Percentiles rank a stretch among this genome's conserved stretches.
Evolutionary conservation across 2,113 vertebrate species (phyloP).

Genomic region (Anoura caudifer): DNA sequence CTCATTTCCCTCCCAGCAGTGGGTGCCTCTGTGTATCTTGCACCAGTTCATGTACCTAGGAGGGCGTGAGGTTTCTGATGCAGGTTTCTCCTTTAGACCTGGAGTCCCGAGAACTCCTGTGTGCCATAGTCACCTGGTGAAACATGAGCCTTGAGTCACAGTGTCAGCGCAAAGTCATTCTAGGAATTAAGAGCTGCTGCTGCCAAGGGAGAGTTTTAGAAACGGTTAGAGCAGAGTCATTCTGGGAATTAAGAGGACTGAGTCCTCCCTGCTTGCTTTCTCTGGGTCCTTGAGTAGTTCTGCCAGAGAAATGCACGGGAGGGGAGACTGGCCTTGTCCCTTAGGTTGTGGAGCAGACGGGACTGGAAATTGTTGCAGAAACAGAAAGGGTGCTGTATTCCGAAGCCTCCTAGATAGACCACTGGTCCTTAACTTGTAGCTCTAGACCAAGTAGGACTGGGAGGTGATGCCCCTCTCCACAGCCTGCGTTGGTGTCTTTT

Average conservation of each 20-base stretch:
- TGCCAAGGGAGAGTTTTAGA: not conserved
- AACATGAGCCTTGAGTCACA: not conserved
- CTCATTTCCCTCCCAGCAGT: not conserved
- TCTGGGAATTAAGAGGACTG: not conserved
- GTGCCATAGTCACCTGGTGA: not conserved
- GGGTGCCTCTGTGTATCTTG: not conserved
- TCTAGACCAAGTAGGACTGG: not conserved
- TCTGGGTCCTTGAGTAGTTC: not conserved
- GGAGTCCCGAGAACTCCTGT: not conserved
- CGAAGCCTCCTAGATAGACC: not conserved
- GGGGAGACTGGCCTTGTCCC: not conserved
- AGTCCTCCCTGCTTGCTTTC: not conserved
- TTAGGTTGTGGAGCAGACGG: not conserved
- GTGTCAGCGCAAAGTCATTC: not conserved
- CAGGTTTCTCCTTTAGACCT: not conserved
- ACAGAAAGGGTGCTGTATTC: not conserved
- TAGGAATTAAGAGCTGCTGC: not conserved
- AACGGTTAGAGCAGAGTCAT: not conserved
- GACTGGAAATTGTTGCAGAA: not conserved
- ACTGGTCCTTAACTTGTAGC: not conserved
- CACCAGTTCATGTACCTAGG: not conserved
- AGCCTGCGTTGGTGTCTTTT: not conserved
- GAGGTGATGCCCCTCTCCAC: not conserved
- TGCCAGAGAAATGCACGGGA: not conserved
- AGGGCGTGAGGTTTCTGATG: not conserved